Evolutionary conservation across 2,797 vertebrate species (phyloP).

Genomic region (Synaphobranchus kaupii): DNA sequence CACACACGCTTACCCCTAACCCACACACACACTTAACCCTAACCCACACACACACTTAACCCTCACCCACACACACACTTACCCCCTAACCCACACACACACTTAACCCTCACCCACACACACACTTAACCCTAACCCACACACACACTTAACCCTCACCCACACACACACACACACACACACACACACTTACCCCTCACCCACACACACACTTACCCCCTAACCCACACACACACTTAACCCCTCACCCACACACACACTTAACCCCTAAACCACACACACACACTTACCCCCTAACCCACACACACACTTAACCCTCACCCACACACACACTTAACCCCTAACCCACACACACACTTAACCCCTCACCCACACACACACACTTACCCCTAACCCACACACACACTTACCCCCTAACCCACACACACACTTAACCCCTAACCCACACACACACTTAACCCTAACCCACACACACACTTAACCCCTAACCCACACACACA

Average conservation of each 20-base stretch:
- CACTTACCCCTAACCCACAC: background rate
- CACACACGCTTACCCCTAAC: background rate
- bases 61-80: background rate
- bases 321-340: background rate
- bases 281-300: too few relatives aligned
- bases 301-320: background rate
- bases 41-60: background rate
- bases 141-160: background rate
- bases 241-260: too few relatives aligned
- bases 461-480: background rate
- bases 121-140: background rate
- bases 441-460: too few relatives aligned
- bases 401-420: too few relatives aligned
- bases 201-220: background rate
- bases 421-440: too few relatives aligned
- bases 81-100: too few relatives aligned
- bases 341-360: background rate
- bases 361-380: background rate
- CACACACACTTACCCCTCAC: too few relatives aligned
- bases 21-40: background rate
- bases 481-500: background rate
- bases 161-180: too few relatives aligned
- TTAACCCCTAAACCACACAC: too few relatives aligned
- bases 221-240: background rate
- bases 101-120: too few relatives aligned